phyloP scores from a whole-genome alignment of 2,888 invertebrate species.

The Cantharis nigra region DNA sequence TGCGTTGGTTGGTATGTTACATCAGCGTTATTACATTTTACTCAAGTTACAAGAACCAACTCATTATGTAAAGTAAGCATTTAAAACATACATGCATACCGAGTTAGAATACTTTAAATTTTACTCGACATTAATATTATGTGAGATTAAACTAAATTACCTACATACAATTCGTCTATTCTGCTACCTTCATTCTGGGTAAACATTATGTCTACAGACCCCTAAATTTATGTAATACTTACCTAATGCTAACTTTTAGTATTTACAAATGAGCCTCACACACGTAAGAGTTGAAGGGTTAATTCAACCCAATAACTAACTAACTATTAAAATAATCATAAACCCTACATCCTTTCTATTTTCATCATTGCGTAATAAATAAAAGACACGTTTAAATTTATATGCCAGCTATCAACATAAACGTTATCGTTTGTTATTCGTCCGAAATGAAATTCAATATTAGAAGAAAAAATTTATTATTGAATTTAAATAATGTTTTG shows the following conservation, averaged over 20 bases:
- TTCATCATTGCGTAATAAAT: background rate
- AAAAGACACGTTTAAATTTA: background rate
- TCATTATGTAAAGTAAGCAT: slow-evolving; percentile 12
- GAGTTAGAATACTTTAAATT: slow-evolving; percentile 3
- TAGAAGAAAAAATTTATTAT: background rate
- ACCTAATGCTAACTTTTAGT: background rate
- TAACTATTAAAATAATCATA: background rate
- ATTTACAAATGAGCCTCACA: background rate
- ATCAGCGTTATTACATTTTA: slow-evolving; percentile 18
- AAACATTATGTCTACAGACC: background rate
- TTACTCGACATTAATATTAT: background rate
- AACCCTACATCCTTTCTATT: background rate
- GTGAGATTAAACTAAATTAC: slow-evolving; percentile 1
- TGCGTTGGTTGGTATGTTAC: slow-evolving; percentile 17
- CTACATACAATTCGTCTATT: background rate
- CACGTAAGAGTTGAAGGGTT: background rate
- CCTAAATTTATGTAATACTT: background rate
- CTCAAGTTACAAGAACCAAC: slow-evolving; percentile 6
- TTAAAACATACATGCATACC: slow-evolving; percentile 12
- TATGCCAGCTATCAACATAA: background rate
- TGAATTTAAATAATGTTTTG: background rate
- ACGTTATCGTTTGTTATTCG: background rate
- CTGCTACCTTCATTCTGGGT: background rate
- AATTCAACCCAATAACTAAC: background rate
- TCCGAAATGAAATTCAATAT: background rate